Evolutionary conservation across 2,888 invertebrate genomes (phyloP).

Genomic region (Silvanus unidentatus): DNA sequence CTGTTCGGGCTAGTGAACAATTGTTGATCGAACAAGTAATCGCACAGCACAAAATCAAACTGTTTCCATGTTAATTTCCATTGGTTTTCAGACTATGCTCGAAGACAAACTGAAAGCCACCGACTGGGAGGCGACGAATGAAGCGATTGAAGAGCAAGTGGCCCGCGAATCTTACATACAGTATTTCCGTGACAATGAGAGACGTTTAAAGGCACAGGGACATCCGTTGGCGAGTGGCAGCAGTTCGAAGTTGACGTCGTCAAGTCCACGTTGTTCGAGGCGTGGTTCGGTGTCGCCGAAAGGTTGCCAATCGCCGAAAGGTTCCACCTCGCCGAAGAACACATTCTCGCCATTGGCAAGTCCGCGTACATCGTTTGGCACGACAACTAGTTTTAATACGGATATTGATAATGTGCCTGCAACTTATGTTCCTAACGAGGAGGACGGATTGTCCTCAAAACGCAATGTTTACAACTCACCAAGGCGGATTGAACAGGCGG

Average conservation of each 20-base stretch:
- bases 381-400: constrained; percentile 11
- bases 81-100: constrained; percentile 65
- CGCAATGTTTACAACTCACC: constrained; percentile 31
- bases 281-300: constrained; percentile 43
- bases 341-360: constrained; percentile 18
- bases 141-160: constrained; percentile 83
- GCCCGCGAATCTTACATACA: constrained; percentile 80
- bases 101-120: constrained; percentile 84
- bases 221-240: constrained; percentile 40
- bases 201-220: constrained; percentile 41
- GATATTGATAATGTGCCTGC: constrained; percentile 24
- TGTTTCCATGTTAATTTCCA: not conserved
- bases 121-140: constrained; percentile 88
- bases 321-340: constrained; percentile 34
- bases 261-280: constrained; percentile 38
- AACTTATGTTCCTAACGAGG: constrained; percentile 33
- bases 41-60: not conserved
- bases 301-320: constrained; percentile 41
- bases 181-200: constrained; percentile 48
- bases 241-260: constrained; percentile 42
- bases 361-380: not conserved
- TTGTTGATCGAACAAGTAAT: constrained; percentile 70
- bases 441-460: constrained; percentile 34
- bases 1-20: constrained; percentile 71
- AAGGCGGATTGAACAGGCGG: constrained; percentile 26